These are phyloP conservation scores for Metridium senile DNA, from an alignment of 92 coral and sea anemone species.

Conservation along the genomic window DNA sequence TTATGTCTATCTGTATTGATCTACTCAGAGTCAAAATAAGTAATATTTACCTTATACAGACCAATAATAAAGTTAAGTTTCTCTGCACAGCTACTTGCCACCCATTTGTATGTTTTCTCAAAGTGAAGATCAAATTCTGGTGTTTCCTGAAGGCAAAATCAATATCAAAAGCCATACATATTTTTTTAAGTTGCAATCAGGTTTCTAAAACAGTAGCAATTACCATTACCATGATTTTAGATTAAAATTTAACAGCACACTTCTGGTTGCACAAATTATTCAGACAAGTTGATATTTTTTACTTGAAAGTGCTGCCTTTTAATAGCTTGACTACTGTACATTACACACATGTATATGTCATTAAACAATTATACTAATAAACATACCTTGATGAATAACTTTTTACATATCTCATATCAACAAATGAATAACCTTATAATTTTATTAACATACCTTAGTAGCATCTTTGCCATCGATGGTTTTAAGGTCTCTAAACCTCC, in stretches of 20 bases:
- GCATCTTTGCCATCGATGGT: conserved; percentile 97
- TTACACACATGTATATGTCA: too few species aligned
- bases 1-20: not conserved
- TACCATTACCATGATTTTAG: too few species aligned
- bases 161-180: not conserved
- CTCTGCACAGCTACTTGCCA: conserved; percentile 91
- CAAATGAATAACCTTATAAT: too few species aligned
- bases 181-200: not conserved
- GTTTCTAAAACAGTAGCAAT: too few species aligned
- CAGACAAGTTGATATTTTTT: too few species aligned
- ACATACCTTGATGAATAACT: too few species aligned
- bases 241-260: too few species aligned
- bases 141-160: conserved; percentile 60
- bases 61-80: conserved; percentile 86
- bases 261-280: too few species aligned
- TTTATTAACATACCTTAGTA: conserved; percentile 52
- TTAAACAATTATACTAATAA: too few species aligned
- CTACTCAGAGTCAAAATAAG: not conserved
- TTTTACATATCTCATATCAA: too few species aligned
- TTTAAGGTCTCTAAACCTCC: conserved; percentile 94
- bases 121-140: conserved; percentile 94
- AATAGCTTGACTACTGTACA: too few species aligned
- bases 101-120: conserved; percentile 97
- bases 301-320: too few species aligned
- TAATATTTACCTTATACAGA: conserved; percentile 71